Evolutionary conservation across 2,113 vertebrate species (phyloP), one percentile per base, ranked within the genome.

Genomic region (Cardinalis cardinalis): DNA sequence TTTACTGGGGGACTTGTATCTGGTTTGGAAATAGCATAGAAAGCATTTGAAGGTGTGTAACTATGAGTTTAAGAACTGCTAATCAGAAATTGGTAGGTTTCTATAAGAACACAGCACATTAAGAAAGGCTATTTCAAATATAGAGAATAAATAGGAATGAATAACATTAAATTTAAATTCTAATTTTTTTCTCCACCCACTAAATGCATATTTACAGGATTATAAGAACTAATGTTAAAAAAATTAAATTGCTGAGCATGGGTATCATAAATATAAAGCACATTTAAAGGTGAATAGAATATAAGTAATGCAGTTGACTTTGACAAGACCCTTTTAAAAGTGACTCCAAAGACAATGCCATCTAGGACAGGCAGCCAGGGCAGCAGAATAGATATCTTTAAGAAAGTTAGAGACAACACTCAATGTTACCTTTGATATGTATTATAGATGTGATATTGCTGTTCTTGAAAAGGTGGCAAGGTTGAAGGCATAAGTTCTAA

Each of bases 391-490:
- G 10, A 25, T 46, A 41, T 2, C 1, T 87, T 49, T 83, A 79
- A 92, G 59, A 89, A 93, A 58, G 69, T 65, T 71, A 90, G 58
- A 58, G 84, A 94, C 92, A 78, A 80, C 41, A 53, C 74, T 93
- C 81, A 93, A 40, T 55, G 64, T 78, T 90, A 93, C 76, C 65
- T 92, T 89, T 66, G 69, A 72, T 82, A 93, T 96, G 87, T 92
- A 84, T 84, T 93, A 84, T 38, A 94, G 89, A 86, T 84, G 65
- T 89, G 83, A 94, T 94, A 93, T 83, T 90, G 29, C 53, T 90
- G 68, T 29, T 77, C 89, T 95, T 96, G 92, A 95, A 95, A 95
- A 94, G 25, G 72, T 95, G 87, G 72, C 80, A 96, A 97, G 92
- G 94, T 95, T 96, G 96, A 97, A 96, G 87, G 88, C 40, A 52